Evolutionary conservation across 2,797 vertebrate genomes (phyloP), one percentile per base, ranked within the genome.

Genomic region (Agapornis canus): DNA sequence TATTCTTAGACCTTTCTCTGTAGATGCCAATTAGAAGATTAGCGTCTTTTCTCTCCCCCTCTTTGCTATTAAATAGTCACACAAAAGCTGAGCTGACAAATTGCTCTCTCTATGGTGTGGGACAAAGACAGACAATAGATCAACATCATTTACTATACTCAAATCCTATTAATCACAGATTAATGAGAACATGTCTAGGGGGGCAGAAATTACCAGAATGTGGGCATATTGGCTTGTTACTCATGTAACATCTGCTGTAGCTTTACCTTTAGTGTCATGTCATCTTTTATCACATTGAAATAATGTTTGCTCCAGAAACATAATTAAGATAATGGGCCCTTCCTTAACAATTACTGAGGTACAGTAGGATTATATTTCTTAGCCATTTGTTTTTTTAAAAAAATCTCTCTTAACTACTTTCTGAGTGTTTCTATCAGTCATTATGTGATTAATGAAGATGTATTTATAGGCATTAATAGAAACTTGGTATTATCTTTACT

Each of bases 121-220:
- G 82, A 98, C 97, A 98, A 98, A 98, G 97, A 98, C 97, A 98
- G 98, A 98, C 98, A 98, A 98, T 98, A 98, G 97, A 98, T 97
- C 97, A 98, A 98, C 97, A 97, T 98, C 97, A 98, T 98, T 98
- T 98, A 97, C 97, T 97, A 97, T 97, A 97, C 97, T 98, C 97
- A 97, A 98, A 98, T 98, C 98, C 97, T 98, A 98, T 98, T 98
- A 98, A 98, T 98, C 97, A 98, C 97, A 97, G 97, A 98, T 98
- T 98, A 98, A 98, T 98, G 98, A 98, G 98, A 98, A 97, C 97
- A 98, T 97, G 97, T 98, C 97, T 97, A 89, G 90, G 97, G 97
- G 97, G 96, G 94, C 88, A 97, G 97, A 98, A 98, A 98, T 98
- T 98, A 97, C 96, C 97, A 98, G 96, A 97, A 97, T 90, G 97